phyloP scores from a whole-genome alignment of 2,797 vertebrate genomes.

The Morus bassanus region DNA sequence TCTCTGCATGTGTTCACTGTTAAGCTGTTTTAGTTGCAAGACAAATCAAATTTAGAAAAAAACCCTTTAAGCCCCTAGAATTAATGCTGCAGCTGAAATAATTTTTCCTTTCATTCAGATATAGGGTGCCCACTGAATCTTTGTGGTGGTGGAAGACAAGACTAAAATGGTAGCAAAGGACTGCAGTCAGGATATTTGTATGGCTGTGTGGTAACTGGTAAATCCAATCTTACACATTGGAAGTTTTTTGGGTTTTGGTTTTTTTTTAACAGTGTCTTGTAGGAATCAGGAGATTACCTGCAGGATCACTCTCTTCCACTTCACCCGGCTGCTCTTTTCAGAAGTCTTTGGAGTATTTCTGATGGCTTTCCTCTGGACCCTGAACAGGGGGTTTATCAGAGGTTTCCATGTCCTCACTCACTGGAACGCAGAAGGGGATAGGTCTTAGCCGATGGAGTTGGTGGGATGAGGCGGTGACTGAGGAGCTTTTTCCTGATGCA shows the following conservation, averaged over 20 bases:
- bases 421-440: background rate
- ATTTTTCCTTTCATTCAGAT: background rate
- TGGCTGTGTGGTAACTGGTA: background rate
- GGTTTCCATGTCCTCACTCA: background rate
- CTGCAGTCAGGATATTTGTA: background rate
- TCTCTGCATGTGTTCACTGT: background rate
- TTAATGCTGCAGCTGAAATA: background rate
- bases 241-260: accelerated
- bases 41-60: background rate
- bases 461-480: background rate
- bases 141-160: background rate
- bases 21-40: background rate
- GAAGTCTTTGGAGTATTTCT: background rate
- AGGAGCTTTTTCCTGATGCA: background rate
- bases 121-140: background rate
- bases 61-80: background rate
- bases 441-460: background rate
- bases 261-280: background rate
- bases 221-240: background rate
- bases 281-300: background rate
- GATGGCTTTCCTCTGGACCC: background rate
- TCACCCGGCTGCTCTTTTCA: background rate
- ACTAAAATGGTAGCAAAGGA: background rate
- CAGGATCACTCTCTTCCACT: background rate
- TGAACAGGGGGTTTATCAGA: background rate